Percentiles rank a stretch among this genome's conserved stretches.
phyloP scores from a whole-genome alignment of 2,797 vertebrate species.

The Poecilia gillii region DNA sequence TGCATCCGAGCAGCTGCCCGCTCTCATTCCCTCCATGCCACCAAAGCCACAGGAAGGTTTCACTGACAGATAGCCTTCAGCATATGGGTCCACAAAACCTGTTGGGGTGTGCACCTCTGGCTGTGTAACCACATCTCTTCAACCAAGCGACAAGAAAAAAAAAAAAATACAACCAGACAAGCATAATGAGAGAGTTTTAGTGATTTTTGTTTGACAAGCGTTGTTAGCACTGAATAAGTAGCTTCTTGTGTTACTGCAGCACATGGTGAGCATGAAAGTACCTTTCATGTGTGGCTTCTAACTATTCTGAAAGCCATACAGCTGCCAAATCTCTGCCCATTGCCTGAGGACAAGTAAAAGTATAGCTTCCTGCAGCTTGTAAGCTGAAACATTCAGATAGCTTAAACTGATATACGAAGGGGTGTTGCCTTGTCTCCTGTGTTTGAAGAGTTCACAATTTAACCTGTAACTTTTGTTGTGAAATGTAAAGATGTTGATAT shows the following conservation, averaged over 20 bases:
- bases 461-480: slow-evolving; percentile 34
- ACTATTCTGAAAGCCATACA: slow-evolving; percentile 33
- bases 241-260: slow-evolving; percentile 32
- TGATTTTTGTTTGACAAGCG: slow-evolving; percentile 9
- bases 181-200: slow-evolving; percentile 20
- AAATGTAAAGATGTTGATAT: slow-evolving; percentile 35
- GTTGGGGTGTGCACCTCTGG: slow-evolving; percentile 45
- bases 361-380: slow-evolving; percentile 23
- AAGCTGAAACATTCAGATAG: slow-evolving; percentile 20
- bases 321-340: slow-evolving; percentile 47
- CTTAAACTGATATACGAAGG: slow-evolving; percentile 6
- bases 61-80: slow-evolving; percentile 73
- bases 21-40: slow-evolving; percentile 68
- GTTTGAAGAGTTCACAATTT: slow-evolving; percentile 7
- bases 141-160: background rate
- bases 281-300: slow-evolving; percentile 37
- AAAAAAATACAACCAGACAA: slow-evolving; percentile 30
- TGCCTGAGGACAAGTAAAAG: slow-evolving; percentile 31
- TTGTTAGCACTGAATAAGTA: slow-evolving; percentile 23
- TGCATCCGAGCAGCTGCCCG: slow-evolving; percentile 67
- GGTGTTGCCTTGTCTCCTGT: slow-evolving; percentile 45
- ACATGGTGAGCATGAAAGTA: slow-evolving; percentile 22
- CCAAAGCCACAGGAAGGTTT: slow-evolving; percentile 71
- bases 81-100: slow-evolving; percentile 71
- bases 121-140: slow-evolving; percentile 13